phyloP scores from a whole-genome alignment of 2,113 vertebrate genomes.

The Argyrosomus japonicus region DNA sequence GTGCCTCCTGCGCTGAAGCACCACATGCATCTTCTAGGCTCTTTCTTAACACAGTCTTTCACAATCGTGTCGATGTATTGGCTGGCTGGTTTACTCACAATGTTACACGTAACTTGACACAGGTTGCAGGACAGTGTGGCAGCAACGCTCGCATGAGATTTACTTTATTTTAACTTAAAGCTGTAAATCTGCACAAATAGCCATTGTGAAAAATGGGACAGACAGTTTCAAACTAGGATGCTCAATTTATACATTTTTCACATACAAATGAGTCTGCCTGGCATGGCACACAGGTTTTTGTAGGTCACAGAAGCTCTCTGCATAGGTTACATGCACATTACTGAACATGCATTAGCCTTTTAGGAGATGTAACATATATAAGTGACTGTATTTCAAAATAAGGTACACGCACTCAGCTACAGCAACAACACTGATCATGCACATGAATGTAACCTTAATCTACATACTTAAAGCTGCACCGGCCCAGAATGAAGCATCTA shows the following conservation, averaged over 20 bases:
- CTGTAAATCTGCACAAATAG: conserved; percentile 22
- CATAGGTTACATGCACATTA: neutral
- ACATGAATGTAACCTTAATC: neutral
- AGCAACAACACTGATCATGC: neutral
- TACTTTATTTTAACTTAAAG: conserved; percentile 24
- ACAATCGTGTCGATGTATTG: conserved; percentile 57
- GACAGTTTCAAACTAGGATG: neutral
- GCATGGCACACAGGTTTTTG: neutral
- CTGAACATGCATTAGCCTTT: conserved; percentile 4
- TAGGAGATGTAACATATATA: neutral
- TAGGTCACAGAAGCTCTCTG: neutral
- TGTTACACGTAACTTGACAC: conserved; percentile 45
- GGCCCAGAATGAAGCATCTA: neutral
- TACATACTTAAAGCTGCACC: neutral
- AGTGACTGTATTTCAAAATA: conserved; percentile 2
- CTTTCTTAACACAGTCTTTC: conserved; percentile 49
- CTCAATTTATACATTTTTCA: conserved; percentile 3
- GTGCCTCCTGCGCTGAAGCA: conserved; percentile 69
- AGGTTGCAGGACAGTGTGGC: conserved; percentile 18
- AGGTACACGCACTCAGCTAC: neutral
- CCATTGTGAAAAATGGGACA: conserved; percentile 8
- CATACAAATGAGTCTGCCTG: neutral
- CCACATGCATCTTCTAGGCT: conserved; percentile 72
- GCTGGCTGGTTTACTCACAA: conserved; percentile 65
- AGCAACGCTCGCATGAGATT: conserved; percentile 38